These are phyloP conservation scores for Chloroclysta siterata DNA, from an alignment of 2,888 invertebrate genomes.

Conservation along the genomic window DNA sequence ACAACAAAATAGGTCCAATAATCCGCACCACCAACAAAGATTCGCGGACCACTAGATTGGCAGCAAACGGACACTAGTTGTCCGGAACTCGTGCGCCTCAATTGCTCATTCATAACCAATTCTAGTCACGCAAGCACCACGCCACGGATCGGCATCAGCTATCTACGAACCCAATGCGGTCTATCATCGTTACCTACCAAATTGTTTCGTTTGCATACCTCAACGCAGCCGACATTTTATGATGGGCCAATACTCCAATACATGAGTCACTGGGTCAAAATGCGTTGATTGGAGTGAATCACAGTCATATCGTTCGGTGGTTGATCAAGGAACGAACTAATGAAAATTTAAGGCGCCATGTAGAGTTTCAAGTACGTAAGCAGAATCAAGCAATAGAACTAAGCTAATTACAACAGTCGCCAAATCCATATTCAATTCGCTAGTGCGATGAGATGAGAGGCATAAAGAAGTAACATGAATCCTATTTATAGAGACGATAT, in stretches of 20 bases:
- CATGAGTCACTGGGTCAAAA: conserved; percentile 24
- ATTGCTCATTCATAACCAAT: conserved; percentile 8
- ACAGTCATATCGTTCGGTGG: conserved; percentile 7
- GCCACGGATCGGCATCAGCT: neutral
- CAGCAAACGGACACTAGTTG: conserved; percentile 19
- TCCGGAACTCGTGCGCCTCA: conserved; percentile 6
- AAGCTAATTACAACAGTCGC: neutral
- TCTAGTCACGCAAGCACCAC: neutral
- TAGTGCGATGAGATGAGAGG: neutral
- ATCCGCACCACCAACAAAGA: conserved; percentile 10
- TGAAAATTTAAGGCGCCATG: neutral
- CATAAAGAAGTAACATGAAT: conserved; percentile 3
- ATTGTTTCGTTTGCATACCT: conserved; percentile 45
- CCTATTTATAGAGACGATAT: conserved; percentile 28
- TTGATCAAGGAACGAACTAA: conserved; percentile 1
- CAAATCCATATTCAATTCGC: neutral
- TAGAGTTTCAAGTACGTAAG: neutral
- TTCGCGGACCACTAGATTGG: neutral
- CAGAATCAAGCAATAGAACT: neutral
- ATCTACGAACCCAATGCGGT: conserved; percentile 28
- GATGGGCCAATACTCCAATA: conserved; percentile 17
- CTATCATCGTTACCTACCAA: conserved; percentile 37
- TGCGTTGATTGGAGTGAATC: conserved; percentile 15
- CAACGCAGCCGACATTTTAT: conserved; percentile 30
- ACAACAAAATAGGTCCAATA: conserved; percentile 5